These are phyloP conservation scores for Corbicula japonica DNA, from an alignment of 2,888 invertebrate species.

Conservation along the genomic window DNA sequence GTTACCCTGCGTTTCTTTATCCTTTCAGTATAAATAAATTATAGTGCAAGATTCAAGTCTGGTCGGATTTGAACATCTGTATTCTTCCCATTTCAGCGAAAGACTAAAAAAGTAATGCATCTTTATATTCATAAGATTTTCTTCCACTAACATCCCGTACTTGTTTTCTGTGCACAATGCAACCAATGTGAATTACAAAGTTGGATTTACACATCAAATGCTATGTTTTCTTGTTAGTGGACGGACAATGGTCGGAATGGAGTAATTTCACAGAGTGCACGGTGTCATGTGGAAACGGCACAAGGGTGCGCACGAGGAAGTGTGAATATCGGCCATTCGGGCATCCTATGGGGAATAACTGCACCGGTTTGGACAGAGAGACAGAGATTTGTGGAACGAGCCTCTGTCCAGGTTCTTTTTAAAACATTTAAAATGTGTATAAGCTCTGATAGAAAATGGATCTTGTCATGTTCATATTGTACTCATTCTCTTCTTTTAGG, in stretches of 20 bases:
- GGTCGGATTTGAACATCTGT: too few species aligned
- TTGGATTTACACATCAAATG: not conserved
- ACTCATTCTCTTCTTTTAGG: too few species aligned
- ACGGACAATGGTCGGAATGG: slow-evolving; percentile 51
- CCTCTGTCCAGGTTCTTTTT: slow-evolving; percentile 61
- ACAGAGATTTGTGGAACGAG: slow-evolving; percentile 34
- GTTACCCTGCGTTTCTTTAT: too few species aligned
- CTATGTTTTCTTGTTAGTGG: slow-evolving; percentile 22
- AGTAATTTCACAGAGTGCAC: slow-evolving; percentile 39
- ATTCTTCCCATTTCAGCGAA: too few species aligned
- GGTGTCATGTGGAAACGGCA: slow-evolving; percentile 39
- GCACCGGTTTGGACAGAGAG: slow-evolving; percentile 43
- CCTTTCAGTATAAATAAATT: too few species aligned
- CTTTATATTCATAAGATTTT: too few species aligned
- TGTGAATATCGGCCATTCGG: slow-evolving; percentile 32
- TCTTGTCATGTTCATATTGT: too few species aligned
- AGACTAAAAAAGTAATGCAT: too few species aligned
- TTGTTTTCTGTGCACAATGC: not conserved
- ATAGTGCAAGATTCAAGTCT: too few species aligned
- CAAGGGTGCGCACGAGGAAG: slow-evolving; percentile 18
- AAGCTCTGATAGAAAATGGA: too few species aligned
- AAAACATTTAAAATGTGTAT: too few species aligned
- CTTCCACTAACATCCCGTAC: too few species aligned
- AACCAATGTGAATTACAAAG: not conserved
- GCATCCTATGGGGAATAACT: slow-evolving; percentile 47